A percentile compares a stretch with the other conserved stretches of the same genome.
Conservation (phyloP, 37 sponge, comb jelly and placozoan species). For the Bolinopsis microptera region DNA sequence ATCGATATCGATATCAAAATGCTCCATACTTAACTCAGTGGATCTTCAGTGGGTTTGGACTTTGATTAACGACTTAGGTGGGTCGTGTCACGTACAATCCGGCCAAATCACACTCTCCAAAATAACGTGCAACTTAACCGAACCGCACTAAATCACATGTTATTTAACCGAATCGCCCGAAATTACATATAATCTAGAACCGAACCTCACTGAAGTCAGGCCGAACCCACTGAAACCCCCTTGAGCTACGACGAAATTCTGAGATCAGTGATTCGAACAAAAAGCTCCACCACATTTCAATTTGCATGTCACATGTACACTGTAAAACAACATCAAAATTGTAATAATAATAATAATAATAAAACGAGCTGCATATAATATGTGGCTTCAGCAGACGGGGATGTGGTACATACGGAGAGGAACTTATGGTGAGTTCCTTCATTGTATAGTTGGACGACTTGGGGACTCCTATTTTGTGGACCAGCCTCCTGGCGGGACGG, state of each 20-base stretch:
- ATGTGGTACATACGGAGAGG: neutral
- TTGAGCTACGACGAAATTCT: neutral
- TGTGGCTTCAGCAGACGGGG: neutral
- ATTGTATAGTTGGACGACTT: constrained; percentile 3
- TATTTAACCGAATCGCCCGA: too few species aligned
- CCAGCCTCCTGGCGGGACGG: neutral
- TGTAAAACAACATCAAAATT: neutral
- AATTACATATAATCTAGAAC: too few species aligned
- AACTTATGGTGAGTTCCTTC: constrained; percentile 39
- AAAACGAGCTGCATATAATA: neutral
- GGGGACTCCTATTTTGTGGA: constrained; percentile 37
- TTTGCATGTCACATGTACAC: neutral
- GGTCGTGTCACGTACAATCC: too few species aligned
- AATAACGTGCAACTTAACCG: too few species aligned
- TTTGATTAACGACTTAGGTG: too few species aligned
- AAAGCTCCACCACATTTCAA: neutral
- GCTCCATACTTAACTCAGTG: neutral
- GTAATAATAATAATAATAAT: neutral
- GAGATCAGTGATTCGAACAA: neutral
- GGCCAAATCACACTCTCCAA: too few species aligned
- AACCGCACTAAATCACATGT: too few species aligned
- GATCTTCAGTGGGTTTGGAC: too few species aligned
- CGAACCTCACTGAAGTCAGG: too few species aligned
- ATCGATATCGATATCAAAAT: too few species aligned
- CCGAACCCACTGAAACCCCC: neutral